phyloP scores from a whole-genome alignment of 2,888 invertebrate genomes.

The Leptinotarsa haldemani region DNA sequence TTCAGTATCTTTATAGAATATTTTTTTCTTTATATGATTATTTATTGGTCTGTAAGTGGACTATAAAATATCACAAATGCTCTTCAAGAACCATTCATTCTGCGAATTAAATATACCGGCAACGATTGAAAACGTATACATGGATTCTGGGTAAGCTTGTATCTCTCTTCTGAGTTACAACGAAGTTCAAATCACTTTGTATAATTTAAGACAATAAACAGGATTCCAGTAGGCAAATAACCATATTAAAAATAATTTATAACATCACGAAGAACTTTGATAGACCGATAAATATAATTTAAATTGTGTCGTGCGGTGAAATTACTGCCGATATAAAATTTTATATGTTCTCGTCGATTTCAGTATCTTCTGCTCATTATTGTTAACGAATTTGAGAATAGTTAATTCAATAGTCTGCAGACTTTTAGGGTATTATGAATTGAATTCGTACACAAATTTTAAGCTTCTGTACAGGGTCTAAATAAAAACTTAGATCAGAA shows the following conservation, averaged over 20 bases:
- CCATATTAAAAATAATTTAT: constrained; percentile 39
- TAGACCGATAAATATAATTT: constrained; percentile 36
- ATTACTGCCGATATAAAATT: constrained; percentile 38
- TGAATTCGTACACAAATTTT: background rate
- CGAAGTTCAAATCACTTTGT: constrained; percentile 6
- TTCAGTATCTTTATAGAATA: too few species aligned
- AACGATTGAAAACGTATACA: too few species aligned
- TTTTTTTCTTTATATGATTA: too few species aligned
- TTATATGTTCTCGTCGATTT: constrained; percentile 22
- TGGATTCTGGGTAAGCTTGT: background rate
- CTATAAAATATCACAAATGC: too few species aligned
- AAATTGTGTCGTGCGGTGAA: constrained; percentile 39
- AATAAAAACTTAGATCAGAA: too few species aligned
- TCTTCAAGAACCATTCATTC: too few species aligned
- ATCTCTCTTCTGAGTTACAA: background rate
- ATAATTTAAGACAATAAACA: constrained; percentile 31
- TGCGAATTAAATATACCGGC: too few species aligned
- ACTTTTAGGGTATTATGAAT: background rate
- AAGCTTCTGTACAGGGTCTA: too few species aligned
- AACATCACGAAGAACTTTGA: constrained; percentile 14
- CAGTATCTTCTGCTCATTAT: constrained; percentile 17
- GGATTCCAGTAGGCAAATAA: constrained; percentile 39
- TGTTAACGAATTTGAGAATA: constrained; percentile 14
- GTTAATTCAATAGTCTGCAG: background rate
- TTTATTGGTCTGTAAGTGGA: too few species aligned